Base-by-base conservation (phyloP, 2,113 vertebrate species). In the Notechis scutatus region DNA sequence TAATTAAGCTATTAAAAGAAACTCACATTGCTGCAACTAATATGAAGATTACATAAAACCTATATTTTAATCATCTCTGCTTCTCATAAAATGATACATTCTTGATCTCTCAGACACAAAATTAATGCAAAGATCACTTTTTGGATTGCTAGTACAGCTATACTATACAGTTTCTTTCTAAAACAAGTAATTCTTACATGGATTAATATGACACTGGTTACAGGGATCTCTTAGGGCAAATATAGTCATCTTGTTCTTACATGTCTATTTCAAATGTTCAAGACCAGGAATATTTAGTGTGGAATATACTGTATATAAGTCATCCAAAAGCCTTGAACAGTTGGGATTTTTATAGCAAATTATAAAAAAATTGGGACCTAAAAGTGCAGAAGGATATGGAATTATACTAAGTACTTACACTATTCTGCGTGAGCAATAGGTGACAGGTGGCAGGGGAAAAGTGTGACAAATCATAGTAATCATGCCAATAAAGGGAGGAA, bases 1-100 rank as follows among this genome's bases (percentile, higher is more conserved):
- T 2, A 91, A 12, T 92, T 94, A 3, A 64, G 94, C 85, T 94
- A 56, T 64, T 92, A 94, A 93, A 24, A 95, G 61, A 93, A 88
- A 90, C 39, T 42, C 2, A 88, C 1, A 52, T 90, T 52, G 85
- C 69, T 86, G 12, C 56, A 89, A n/a, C 20, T 45, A 91, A 88
- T 26, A 81, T 93, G 6, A 92, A 88, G 0, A 0, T 74, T 34
- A 34, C 21, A 90, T 90, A 61, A 90, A 3, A 59, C 12, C 1
- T 86, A n/a, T 20, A 34, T 29, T 90, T 24, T 47, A 81, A 23
- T 89, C 56, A 29, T 85, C 12, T 54, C 54, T 23, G 24, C 20
- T 34, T 18, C n/a, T 21, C 55, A 23, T 23, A 87, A 74, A 74
- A 18, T 34, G 64, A 14, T 34, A 81, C n/a, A 34, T 47, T 89